These are phyloP conservation scores for Falcunculus frontatus DNA, from an alignment of 2,113 vertebrate species.

Conservation along the genomic window DNA sequence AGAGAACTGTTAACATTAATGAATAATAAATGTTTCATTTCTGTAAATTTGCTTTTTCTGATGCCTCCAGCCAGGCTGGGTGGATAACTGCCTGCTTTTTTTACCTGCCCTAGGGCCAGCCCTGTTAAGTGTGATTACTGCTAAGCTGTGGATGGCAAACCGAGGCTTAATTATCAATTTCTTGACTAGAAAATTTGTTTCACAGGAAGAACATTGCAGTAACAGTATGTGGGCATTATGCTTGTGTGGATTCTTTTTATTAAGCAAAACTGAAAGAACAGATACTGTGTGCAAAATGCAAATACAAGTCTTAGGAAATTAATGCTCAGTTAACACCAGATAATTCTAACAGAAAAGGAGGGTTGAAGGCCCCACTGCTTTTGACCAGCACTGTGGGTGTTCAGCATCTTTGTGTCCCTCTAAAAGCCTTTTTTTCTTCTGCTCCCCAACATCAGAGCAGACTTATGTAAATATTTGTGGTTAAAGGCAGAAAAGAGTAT, in stretches of 20 bases:
- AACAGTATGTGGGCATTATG: neutral
- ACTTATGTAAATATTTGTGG: neutral
- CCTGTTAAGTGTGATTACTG: neutral
- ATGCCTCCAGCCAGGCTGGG: constrained; percentile 9
- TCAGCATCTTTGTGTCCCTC: neutral
- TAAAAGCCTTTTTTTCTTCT: neutral
- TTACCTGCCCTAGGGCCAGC: neutral
- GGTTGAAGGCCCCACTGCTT: neutral
- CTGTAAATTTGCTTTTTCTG: neutral
- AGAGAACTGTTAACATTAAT: constrained; percentile 12
- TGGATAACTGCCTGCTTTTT: neutral
- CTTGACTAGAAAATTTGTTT: neutral
- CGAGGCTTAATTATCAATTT: neutral
- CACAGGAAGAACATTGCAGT: neutral
- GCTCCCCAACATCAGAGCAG: neutral
- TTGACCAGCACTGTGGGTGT: neutral
- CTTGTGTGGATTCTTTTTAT: neutral
- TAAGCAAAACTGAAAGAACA: neutral
- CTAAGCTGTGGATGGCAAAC: neutral
- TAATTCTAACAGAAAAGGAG: neutral
- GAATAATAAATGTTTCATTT: constrained; percentile 38
- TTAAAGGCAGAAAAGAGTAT: neutral
- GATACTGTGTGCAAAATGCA: neutral
- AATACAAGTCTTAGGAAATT: accelerated
- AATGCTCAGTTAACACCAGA: neutral